These are phyloP conservation scores for Equus przewalskii DNA, from an alignment of 2,113 vertebrate species.

Conservation along the genomic window DNA sequence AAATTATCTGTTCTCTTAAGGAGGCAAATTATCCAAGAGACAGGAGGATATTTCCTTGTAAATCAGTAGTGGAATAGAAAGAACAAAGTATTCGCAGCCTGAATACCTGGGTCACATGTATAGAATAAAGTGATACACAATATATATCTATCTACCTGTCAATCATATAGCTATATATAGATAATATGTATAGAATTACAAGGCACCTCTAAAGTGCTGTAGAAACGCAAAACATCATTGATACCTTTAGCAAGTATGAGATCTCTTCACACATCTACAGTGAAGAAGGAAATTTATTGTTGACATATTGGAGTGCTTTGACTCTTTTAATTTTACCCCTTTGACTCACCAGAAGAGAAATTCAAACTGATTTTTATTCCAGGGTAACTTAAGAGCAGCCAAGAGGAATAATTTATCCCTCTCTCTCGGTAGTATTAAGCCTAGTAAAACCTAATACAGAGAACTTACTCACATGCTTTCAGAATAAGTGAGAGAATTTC, in stretches of 20 bases:
- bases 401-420: neutral
- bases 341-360: constrained; percentile 42
- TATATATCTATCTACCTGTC: neutral
- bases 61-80: neutral
- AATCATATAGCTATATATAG: neutral
- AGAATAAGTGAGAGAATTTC: neutral
- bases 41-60: neutral
- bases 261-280: neutral
- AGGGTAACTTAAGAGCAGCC: constrained; percentile 29
- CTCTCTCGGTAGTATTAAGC: constrained; percentile 13
- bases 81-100: neutral
- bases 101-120: neutral
- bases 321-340: constrained; percentile 3
- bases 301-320: neutral
- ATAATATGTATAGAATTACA: no score
- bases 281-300: neutral
- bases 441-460: neutral
- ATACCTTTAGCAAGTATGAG: neutral
- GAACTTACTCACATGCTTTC: neutral
- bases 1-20: neutral
- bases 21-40: neutral
- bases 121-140: neutral
- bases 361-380: constrained; percentile 48
- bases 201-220: no score
- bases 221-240: neutral